Percentiles rank a stretch among this genome's conserved stretches.
phyloP scores from a whole-genome alignment of 2,797 vertebrate genomes.

The Microctenopoma lineatum region DNA sequence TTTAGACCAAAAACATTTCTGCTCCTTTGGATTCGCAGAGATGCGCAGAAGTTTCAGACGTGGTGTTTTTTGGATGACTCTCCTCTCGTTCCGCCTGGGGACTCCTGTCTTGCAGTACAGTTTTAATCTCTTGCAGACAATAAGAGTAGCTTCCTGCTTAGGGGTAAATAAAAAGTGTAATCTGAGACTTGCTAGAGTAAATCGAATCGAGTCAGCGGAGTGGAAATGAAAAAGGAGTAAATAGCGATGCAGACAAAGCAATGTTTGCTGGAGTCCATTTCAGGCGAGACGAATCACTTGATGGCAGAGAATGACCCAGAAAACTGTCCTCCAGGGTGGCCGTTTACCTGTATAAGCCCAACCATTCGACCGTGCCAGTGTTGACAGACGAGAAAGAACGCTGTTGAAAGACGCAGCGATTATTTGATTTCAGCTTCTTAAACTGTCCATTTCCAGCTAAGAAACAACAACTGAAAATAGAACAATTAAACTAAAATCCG shows the following conservation, averaged over 20 bases:
- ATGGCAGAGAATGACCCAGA: conserved; percentile 31
- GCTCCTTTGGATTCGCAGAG: background rate
- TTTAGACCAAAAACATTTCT: background rate
- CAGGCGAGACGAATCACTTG: conserved; percentile 38
- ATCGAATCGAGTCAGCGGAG: conserved; percentile 52
- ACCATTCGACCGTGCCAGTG: conserved; percentile 14
- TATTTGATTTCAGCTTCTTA: conserved; percentile 12
- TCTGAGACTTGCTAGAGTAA: conserved; percentile 61
- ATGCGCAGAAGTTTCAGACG: background rate
- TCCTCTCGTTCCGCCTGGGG: conserved; percentile 18
- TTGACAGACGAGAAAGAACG: conserved; percentile 21
- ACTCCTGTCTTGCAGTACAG: conserved; percentile 23
- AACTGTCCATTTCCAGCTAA: background rate
- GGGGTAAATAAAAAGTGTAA: conserved; percentile 53
- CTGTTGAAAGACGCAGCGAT: conserved; percentile 18
- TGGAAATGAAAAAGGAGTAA: conserved; percentile 56
- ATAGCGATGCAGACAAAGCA: conserved; percentile 60
- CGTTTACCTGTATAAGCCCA: conserved; percentile 34
- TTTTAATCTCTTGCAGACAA: conserved; percentile 41
- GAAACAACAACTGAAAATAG: background rate
- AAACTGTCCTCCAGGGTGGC: conserved; percentile 35
- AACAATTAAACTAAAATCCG: background rate
- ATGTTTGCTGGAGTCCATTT: conserved; percentile 55
- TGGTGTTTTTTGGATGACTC: background rate
- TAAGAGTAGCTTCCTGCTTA: conserved; percentile 41